Percentiles rank a stretch among this genome's conserved stretches.
Evolutionary conservation across 1,140 invertebrate species (phyloP).

Genomic region (Cryptotermes secundus): DNA sequence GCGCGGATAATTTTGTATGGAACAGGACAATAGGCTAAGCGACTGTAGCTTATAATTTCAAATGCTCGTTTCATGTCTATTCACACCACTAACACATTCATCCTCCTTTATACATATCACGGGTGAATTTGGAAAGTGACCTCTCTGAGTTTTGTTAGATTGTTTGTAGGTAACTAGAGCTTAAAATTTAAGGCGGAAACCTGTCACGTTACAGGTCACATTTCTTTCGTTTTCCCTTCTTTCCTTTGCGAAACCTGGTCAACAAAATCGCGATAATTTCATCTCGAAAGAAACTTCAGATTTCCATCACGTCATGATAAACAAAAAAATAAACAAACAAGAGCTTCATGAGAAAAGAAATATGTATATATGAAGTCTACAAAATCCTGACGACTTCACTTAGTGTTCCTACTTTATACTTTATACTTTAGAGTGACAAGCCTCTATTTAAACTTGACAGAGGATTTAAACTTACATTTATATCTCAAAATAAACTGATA

Average conservation of each 20-base stretch:
- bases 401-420: too few species aligned
- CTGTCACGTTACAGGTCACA: background rate
- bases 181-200: background rate
- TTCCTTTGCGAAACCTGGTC: background rate
- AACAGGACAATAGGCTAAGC: background rate
- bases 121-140: background rate
- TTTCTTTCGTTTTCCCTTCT: background rate
- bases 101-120: background rate
- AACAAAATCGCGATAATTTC: background rate
- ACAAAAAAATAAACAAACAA: too few species aligned
- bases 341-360: too few species aligned
- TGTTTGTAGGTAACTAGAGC: background rate
- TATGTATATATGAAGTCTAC: too few species aligned
- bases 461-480: too few species aligned
- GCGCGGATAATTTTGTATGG: background rate
- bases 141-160: background rate
- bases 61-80: background rate
- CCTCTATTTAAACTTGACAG: too few species aligned
- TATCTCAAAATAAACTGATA: too few species aligned
- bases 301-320: too few species aligned
- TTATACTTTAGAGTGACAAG: too few species aligned
- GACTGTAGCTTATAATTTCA: conserved; percentile 11
- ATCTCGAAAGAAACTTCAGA: background rate
- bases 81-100: background rate
- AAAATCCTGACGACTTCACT: too few species aligned